Evolutionary conservation across 30 jellyfish, hydroid and myxozoan species (phyloP).

Genomic region (Catostylus mosaicus): DNA sequence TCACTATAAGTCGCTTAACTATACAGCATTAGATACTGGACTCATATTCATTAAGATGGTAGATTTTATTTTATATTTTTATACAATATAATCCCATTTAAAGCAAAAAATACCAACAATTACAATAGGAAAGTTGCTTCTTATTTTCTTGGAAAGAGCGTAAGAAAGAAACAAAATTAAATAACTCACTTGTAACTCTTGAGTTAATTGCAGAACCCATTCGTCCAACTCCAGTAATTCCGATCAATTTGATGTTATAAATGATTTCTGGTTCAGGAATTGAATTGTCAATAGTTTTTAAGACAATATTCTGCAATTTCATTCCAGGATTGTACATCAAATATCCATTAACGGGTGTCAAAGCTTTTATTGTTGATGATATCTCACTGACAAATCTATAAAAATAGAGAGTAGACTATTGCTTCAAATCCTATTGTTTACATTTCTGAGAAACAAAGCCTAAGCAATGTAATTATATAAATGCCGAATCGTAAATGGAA

Average conservation of each 20-base stretch:
- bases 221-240: constrained; percentile 55
- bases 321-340: constrained; percentile 42
- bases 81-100: no score
- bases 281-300: constrained; percentile 61
- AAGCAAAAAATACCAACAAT: no score
- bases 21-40: no score
- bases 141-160: background rate
- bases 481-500: no score
- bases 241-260: constrained; percentile 54
- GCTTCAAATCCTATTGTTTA: background rate
- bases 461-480: no score
- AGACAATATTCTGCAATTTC: constrained; percentile 16
- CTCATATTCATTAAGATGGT: no score
- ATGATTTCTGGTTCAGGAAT: constrained; percentile 62
- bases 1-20: no score
- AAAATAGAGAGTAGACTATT: background rate
- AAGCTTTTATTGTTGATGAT: background rate
- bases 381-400: constrained; percentile 57
- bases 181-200: constrained; percentile 60
- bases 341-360: constrained; percentile 70
- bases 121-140: background rate
- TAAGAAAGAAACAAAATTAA: background rate
- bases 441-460: no score
- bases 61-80: no score
- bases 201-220: constrained; percentile 30